Evolutionary conservation across 2,113 vertebrate species (phyloP), one percentile per base, ranked within the genome.

Genomic region (Dicaeum eximium): DNA sequence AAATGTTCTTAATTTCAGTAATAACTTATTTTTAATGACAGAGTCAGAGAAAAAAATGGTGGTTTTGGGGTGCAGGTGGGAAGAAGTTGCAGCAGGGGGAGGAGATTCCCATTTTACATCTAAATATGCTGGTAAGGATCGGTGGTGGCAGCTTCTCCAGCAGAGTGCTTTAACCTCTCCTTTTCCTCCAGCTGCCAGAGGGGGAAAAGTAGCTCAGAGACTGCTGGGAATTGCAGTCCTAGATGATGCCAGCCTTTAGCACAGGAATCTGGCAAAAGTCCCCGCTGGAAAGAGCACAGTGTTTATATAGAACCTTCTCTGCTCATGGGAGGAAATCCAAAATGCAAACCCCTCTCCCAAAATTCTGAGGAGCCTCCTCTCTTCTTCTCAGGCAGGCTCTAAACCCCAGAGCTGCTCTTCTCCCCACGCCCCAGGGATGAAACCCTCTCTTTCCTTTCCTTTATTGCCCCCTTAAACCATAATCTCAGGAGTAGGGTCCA

Each of bases 151-250:
- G 61, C 42, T 80, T 19, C 35, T 40, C 0, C 0, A 83, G 54
- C 44, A 61, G 45, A 57, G 14, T 21, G 48, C 25, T 45, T 79
- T 93, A 81, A 85, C 23, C 14, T 74, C 33, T 53, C 33, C 15
- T 87, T 66, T 78, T 72, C 40, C 56, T 90, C 62, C 51, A 67
- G 38, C 38, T 81, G 51, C 53, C 60, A 38, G 40, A 80, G 42
- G 45, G 28, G 18, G 18, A 88, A 75, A 90, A 35, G 47, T 6
- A 64, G 3, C 42, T 70, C 42, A 8, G 80, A 84, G 86, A 11
- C 44, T 92, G 53, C 60, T 69, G 86, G 92, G 91, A 94, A 30
- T 67, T 92, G 86, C 80, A 95, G 88, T 83, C 48, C 56, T 66
- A 42, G 20, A 67, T 86, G 61, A 31, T 5, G 1, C 17, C 65